phyloP scores from a whole-genome alignment of 2,113 vertebrate species.

The Hypocryptadius cinnamomeus region DNA sequence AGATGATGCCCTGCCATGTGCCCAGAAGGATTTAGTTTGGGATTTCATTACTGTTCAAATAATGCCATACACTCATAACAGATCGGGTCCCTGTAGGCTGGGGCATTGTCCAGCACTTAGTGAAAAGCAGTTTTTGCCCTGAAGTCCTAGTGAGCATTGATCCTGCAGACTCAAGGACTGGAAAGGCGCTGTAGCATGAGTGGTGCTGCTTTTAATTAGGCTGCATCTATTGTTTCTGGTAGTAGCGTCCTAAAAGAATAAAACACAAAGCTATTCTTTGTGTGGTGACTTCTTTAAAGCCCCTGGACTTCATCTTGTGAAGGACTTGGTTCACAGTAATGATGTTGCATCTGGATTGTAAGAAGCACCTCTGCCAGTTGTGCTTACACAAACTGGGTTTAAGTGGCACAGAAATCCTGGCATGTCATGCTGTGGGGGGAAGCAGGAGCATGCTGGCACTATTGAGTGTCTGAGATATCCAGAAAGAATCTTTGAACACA shows the following conservation, averaged over 20 bases:
- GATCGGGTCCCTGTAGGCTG: background rate
- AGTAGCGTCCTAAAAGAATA: background rate
- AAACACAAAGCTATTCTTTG: background rate
- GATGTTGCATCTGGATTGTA: background rate
- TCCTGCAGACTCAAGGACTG: accelerated
- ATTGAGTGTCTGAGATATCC: background rate
- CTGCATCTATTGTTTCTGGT: constrained; percentile 7
- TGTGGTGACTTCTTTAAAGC: background rate
- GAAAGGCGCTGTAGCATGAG: background rate
- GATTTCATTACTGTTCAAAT: constrained; percentile 21
- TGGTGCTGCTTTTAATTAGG: constrained; percentile 11
- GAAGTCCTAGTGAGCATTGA: background rate
- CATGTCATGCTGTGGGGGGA: background rate
- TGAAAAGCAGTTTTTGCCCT: background rate
- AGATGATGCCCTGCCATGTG: background rate
- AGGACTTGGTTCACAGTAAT: background rate
- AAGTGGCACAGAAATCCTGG: background rate
- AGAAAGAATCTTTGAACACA: background rate
- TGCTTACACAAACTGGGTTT: background rate
- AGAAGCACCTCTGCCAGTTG: background rate
- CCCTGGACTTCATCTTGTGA: background rate
- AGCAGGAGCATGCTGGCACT: background rate
- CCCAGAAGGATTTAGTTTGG: constrained; percentile 27
- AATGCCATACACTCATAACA: background rate
- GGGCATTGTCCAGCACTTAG: background rate